Evolutionary conservation across 2,113 vertebrate species (phyloP).

Genomic region (Podarcis cretensis): DNA sequence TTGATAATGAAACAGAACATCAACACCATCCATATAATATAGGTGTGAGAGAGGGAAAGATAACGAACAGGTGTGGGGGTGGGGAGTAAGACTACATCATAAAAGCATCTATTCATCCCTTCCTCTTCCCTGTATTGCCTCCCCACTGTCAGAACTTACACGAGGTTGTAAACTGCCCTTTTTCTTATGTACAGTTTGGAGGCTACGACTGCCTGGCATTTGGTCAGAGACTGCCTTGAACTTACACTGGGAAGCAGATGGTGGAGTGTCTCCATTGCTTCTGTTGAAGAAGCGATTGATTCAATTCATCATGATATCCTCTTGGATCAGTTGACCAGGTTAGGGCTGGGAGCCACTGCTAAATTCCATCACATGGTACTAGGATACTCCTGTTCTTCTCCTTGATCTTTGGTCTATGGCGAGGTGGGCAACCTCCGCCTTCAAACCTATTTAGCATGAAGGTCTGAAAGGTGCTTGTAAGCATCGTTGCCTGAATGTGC

Average conservation of each 20-base stretch:
- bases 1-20: conserved; percentile 55
- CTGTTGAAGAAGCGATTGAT: background rate
- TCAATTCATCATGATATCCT: background rate
- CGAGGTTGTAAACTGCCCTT: too few species aligned
- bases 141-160: too few species aligned
- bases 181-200: background rate
- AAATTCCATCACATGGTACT: background rate
- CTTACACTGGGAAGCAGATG: background rate
- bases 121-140: too few species aligned
- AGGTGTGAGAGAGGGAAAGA: conserved; percentile 27
- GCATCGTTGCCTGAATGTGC: background rate
- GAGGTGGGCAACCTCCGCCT: too few species aligned
- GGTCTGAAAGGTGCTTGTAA: background rate
- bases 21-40: conserved; percentile 37
- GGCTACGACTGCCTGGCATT: too few species aligned
- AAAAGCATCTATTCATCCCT: background rate
- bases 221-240: background rate
- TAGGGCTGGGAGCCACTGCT: background rate
- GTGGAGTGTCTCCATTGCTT: background rate
- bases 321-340: background rate
- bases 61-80: background rate
- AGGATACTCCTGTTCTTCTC: background rate
- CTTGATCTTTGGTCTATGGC: background rate
- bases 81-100: background rate
- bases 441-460: background rate